Evolutionary conservation across 1,140 invertebrate genomes (phyloP), one percentile per base, ranked within the genome.

Genomic region (Eueides isabella): DNA sequence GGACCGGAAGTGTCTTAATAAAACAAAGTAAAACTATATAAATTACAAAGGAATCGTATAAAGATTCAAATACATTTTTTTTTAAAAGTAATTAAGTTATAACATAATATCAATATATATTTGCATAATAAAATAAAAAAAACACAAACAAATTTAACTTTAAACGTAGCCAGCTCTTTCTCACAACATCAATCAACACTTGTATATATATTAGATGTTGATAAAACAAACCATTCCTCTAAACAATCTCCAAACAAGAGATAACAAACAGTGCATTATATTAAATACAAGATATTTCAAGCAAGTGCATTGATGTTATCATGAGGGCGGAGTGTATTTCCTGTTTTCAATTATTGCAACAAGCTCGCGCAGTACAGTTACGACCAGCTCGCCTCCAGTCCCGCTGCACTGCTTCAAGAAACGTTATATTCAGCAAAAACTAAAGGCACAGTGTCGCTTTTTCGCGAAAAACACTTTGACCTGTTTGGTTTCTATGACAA

Each of bases 261-360:
- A 55, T 55, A 55, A 55, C 48, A 55, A 55, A 55, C 48, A 55
- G 26, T 26, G 12, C 23, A 55, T 68, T 48, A 23, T 67, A 77
- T 73, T 74, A 35, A 71, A 63, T 62, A 77, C 63, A 77, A 71
- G 76, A 74, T 74, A 71, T 65, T 70, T 69, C 23, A 74, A 68
- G 70, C 70, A 65, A 68, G 67, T 72, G 48, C 74, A 65, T 38
- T 61, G 71, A 72, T 74, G 61, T 78, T 76, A 80, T 78, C 76
- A 75, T 33, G 63, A 69, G 79, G 76, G 72, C 74, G 74, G 72
- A 67, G 75, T 65, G 72, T 38, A 69, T 80, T 86, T 86, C 84
- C 86, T 84, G 80, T 81, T 80, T 80, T 81, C 84, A 88, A 88
- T 87, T 85, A 89, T 87, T 82, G 81, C 85, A 83, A 74, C 79